Percentiles rank a stretch among this genome's conserved stretches.
Evolutionary conservation across 2,113 vertebrate species (phyloP).

Genomic region (Camelus bactrianus): DNA sequence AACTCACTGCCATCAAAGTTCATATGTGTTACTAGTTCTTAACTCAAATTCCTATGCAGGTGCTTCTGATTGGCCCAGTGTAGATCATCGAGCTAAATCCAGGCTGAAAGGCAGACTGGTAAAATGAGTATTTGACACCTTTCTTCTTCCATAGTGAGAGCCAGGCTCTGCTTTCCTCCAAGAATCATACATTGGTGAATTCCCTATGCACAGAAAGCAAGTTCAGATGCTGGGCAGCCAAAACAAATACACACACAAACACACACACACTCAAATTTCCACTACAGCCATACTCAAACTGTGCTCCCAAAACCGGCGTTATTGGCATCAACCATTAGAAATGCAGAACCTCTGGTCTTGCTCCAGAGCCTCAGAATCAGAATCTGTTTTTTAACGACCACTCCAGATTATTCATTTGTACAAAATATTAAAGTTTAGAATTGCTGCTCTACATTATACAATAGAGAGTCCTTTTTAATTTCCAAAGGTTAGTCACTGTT

Average conservation of each 20-base stretch:
- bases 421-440: slow-evolving; percentile 12
- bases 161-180: neutral
- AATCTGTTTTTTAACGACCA: neutral
- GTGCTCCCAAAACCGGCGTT: neutral
- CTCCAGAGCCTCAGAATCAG: neutral
- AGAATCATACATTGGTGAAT: neutral
- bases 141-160: neutral
- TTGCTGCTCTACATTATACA: neutral
- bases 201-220: neutral
- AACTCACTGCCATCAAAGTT: neutral
- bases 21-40: neutral
- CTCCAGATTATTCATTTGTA: neutral
- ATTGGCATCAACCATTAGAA: neutral
- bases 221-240: neutral
- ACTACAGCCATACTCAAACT: neutral
- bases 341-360: neutral
- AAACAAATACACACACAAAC: neutral
- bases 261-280: neutral
- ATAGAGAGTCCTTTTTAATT: slow-evolving; percentile 17
- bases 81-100: neutral
- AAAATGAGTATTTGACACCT: neutral
- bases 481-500: neutral
- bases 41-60: neutral
- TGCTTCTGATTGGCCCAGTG: neutral
- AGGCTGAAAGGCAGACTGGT: neutral